phyloP scores from a whole-genome alignment of 1,140 invertebrate genomes.

The Magallana angulata region DNA sequence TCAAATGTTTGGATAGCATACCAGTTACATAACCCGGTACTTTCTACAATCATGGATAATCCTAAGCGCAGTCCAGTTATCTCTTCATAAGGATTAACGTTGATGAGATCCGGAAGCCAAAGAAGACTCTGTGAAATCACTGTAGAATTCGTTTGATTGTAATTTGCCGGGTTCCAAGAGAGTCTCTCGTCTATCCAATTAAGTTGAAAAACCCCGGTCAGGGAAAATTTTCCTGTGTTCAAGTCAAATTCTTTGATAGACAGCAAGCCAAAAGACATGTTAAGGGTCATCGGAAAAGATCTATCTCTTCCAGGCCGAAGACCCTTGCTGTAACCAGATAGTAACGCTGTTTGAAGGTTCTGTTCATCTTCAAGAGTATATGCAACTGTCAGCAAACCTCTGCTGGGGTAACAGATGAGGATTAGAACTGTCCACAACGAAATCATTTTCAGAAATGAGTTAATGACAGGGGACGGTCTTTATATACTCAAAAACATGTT shows the following conservation, averaged over 20 bases:
- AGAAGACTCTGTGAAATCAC: slow-evolving; percentile 11
- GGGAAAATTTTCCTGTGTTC: background rate
- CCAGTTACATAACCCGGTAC: slow-evolving; percentile 42
- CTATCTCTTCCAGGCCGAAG: slow-evolving; percentile 19
- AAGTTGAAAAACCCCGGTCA: background rate
- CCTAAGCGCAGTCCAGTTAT: background rate
- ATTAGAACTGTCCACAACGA: too few relatives aligned
- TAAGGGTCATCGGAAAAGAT: background rate
- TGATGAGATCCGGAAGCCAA: slow-evolving; percentile 34
- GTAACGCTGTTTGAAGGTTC: background rate
- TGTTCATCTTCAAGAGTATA: background rate
- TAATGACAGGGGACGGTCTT: too few relatives aligned
- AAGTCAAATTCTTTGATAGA: slow-evolving; percentile 34
- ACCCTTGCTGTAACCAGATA: background rate
- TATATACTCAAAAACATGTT: too few relatives aligned
- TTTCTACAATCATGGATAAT: background rate
- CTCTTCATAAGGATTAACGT: slow-evolving; percentile 10
- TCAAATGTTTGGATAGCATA: slow-evolving; percentile 40
- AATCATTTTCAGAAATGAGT: too few relatives aligned
- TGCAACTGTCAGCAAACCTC: too few relatives aligned
- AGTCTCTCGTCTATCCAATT: slow-evolving; percentile 36
- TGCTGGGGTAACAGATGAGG: too few relatives aligned
- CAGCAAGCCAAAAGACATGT: background rate
- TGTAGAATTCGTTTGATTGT: background rate
- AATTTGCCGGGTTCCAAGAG: background rate